Evolutionary conservation across 2,888 invertebrate genomes (phyloP).

Genomic region (Cataglyphis cursor): DNA sequence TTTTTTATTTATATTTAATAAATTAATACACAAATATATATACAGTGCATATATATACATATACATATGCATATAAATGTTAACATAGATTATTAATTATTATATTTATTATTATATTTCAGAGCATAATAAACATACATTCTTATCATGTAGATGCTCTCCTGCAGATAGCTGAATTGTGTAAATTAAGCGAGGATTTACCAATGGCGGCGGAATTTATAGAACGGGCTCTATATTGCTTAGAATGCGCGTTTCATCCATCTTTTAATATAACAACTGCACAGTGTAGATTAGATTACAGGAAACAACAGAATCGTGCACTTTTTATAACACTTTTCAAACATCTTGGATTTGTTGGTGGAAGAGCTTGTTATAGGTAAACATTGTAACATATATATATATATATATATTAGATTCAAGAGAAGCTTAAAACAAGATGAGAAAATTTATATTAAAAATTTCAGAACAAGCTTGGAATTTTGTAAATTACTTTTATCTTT

Average conservation of each 20-base stretch:
- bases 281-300: slow-evolving; percentile 92
- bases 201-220: slow-evolving; percentile 93
- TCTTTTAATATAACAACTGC: slow-evolving; percentile 92
- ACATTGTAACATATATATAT: neutral
- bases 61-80: neutral
- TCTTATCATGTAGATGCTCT: slow-evolving; percentile 94
- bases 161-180: slow-evolving; percentile 93
- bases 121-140: slow-evolving; percentile 91
- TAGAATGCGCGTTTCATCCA: slow-evolving; percentile 94
- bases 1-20: slow-evolving; percentile 4
- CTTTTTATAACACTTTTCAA: slow-evolving; percentile 94
- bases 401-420: neutral
- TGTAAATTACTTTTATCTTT: slow-evolving; percentile 93
- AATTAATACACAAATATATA: neutral
- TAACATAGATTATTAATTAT: slow-evolving; percentile 4
- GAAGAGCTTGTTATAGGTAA: slow-evolving; percentile 91
- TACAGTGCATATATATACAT: neutral
- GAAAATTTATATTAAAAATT: slow-evolving; percentile 28
- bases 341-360: slow-evolving; percentile 92
- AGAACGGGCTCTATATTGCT: slow-evolving; percentile 92
- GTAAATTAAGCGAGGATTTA: slow-evolving; percentile 92
- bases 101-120: slow-evolving; percentile 53
- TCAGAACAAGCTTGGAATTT: slow-evolving; percentile 94
- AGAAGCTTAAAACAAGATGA: neutral
- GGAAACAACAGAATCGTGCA: slow-evolving; percentile 93